These are phyloP conservation scores for Steatocranus sp. DNA, from an alignment of 2,797 vertebrate species.

Conservation along the genomic window DNA sequence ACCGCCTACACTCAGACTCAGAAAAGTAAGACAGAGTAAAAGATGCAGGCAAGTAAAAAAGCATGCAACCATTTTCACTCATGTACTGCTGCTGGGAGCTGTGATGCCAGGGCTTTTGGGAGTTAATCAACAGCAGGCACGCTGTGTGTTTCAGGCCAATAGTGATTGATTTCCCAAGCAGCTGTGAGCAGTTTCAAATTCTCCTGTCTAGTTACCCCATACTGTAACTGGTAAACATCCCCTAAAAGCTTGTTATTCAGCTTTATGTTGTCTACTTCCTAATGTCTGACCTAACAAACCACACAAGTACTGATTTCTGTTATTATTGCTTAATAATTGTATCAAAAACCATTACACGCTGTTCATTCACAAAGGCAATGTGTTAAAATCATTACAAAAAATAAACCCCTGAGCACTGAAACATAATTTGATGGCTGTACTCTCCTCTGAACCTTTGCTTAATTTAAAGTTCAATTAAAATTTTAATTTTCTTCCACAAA, in stretches of 20 bases:
- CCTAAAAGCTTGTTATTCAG: not conserved
- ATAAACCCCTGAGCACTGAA: not conserved
- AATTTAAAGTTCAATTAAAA: not conserved
- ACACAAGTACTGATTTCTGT: not conserved
- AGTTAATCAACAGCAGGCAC: slow-evolving; percentile 45
- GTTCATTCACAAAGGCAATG: not conserved
- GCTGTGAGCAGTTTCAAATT: slow-evolving; percentile 46
- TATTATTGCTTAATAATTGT: not conserved
- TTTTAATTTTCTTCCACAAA: not conserved
- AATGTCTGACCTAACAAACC: not conserved
- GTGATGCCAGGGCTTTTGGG: slow-evolving; percentile 17
- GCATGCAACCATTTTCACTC: not conserved
- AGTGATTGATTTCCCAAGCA: slow-evolving; percentile 51
- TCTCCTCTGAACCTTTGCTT: not conserved
- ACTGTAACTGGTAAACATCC: not conserved
- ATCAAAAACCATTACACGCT: not conserved
- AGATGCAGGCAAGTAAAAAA: not conserved
- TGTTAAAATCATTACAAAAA: not conserved
- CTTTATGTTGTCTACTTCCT: not conserved
- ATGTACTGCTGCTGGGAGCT: not conserved
- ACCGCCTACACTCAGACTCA: slow-evolving; percentile 18
- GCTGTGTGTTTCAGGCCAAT: slow-evolving; percentile 34
- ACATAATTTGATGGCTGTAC: not conserved
- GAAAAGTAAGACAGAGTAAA: slow-evolving; percentile 22
- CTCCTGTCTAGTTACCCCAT: not conserved